Base-by-base conservation (phyloP, 2,797 vertebrate genomes). In the Ptychadena robeensis region DNA sequence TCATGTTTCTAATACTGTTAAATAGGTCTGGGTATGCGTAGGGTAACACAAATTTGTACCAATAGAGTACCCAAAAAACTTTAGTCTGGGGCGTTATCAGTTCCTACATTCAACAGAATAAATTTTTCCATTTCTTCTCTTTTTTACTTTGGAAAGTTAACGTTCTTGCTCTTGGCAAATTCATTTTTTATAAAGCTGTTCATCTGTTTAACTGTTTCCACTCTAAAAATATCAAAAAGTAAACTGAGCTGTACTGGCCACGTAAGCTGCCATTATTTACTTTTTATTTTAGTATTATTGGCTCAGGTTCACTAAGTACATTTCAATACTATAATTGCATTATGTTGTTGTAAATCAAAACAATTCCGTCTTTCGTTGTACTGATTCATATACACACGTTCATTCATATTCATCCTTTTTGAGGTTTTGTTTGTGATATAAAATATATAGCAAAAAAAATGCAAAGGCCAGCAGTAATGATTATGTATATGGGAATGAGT, bases 141-240 rank as follows among this genome's bases (percentile, higher is more conserved):
- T 8, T 18, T 48, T 7, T 22, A 2, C 14, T 48, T 4, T 48
- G 18, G 40, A 12, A 18, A 44, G 11, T 15, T 44, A 2, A 48
- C 44, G 5, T 48, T 48, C 3, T 3, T 18, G 44, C 6, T 18
- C 22, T 53, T 53, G 76, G 64, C 76, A 57, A 69, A 5, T 34
- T 27, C 4, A 28, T n/a, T 18, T 79, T 48, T 11, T 48, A n/a
- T 67, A 40, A 69, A 79, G 14, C 57, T 35, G 44, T 28, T 68
- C 30, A 68, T 79, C 44, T 79, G 65, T 65, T 69, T 57, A 57
- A 37, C 65, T 53, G 31, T 68, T 79, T 59, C 31, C 65, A 57
- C 1, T 79, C 22, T 69, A 53, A 53, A 25, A 65, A 65, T 76
- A n/a, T 66, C 1, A 67, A 28, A 78, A 76, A 76, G 31, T 48